Evolutionary conservation across 2,888 invertebrate species (phyloP), one percentile per base, ranked within the genome.

Genomic region (Philopedon plagiatum): DNA sequence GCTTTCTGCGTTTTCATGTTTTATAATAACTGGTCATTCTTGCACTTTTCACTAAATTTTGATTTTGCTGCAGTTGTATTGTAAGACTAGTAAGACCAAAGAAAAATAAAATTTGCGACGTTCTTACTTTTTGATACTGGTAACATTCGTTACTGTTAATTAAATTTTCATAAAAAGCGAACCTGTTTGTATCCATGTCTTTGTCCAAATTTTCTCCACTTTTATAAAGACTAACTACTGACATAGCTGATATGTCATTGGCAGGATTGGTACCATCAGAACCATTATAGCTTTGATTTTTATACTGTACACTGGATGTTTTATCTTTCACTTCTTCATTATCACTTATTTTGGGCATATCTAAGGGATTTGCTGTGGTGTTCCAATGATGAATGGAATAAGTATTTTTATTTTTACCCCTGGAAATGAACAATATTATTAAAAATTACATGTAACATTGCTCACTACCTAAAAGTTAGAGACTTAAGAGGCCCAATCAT

Each of bases 131-230:
- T n/a, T n/a, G n/a, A n/a, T n/a, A n/a, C n/a, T n/a, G n/a, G n/a
- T n/a, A n/a, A n/a, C n/a, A n/a, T n/a, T n/a, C n/a, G n/a, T n/a
- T n/a, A n/a, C n/a, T n/a, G n/a, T n/a, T 4, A 18, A 18, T 21
- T 49, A 2, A 18, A 44, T 44, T 44, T 11, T 37, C 11, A 11
- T 37, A 37, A 37, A 9, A 37, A 9, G 34, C 11, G 8, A 5
- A 90, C 90, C 88, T 87, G 75, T 88, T 88, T 15, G 89, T 89
- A 84, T 90, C 89, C 89, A 90, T 89, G 75, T 89, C 89, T 78
- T 86, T 86, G 5, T 89, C 89, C 71, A 89, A 83, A 46, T 89
- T 88, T 73, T 89, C 85, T 77, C 87, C 88, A 84, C 89, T 89
- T 78, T 87, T 86, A 83, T 89, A 89, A 46, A 86, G 78, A 85